phyloP scores from a whole-genome alignment of 2,797 vertebrate species.

The Pogoniulus pusillus region DNA sequence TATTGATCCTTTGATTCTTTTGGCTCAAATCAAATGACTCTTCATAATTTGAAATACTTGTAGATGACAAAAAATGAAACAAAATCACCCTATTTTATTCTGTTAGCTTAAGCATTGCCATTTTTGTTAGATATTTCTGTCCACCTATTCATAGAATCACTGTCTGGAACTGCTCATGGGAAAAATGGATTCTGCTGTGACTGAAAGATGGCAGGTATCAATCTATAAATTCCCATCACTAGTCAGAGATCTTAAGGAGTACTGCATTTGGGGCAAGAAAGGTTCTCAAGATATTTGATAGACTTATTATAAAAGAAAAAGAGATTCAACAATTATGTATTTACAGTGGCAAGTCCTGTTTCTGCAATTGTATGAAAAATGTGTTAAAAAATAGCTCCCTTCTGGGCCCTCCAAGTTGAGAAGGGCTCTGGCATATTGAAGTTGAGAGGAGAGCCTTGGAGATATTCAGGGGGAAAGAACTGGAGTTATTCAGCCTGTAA shows the following conservation, averaged over 20 bases:
- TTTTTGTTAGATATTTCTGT: neutral
- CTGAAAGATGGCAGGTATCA: constrained; percentile 9
- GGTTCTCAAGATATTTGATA: neutral
- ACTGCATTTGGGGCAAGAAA: neutral
- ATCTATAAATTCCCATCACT: neutral
- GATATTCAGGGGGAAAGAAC: neutral
- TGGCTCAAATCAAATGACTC: neutral
- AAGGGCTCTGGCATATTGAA: neutral
- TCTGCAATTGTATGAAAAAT: neutral
- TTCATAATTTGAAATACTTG: neutral
- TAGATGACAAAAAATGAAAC: neutral
- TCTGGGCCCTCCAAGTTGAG: neutral
- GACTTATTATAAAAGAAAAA: neutral
- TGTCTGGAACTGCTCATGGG: neutral
- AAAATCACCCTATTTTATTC: neutral
- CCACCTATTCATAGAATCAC: neutral
- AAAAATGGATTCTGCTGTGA: constrained; percentile 1
- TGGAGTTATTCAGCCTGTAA: neutral
- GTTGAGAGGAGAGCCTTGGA: neutral
- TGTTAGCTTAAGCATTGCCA: neutral
- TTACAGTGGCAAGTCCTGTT: neutral
- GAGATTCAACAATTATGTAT: neutral
- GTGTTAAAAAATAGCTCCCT: neutral
- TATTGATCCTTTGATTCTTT: neutral
- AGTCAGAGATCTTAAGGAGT: neutral